Base-by-base conservation (phyloP, 2,888 invertebrate species). In the Diadegma fenestrale region DNA sequence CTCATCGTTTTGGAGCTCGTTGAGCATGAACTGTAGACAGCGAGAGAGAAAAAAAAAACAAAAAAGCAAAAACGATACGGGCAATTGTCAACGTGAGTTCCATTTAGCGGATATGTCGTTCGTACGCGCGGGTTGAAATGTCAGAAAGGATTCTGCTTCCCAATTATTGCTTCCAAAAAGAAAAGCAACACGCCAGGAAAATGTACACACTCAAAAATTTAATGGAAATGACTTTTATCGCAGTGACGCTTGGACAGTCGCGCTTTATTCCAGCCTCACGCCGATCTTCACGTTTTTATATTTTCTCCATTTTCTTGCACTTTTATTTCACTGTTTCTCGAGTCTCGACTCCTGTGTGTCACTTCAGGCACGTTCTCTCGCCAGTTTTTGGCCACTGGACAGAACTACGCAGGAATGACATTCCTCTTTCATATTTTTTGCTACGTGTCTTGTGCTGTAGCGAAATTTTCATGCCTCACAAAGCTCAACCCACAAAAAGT, bases 331-430 rank as follows among this genome's bases (percentile, higher is more conserved):
- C 17, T 22, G 17, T 48, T 69, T 69, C 30, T 30, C n/a, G 30
- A 69, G 45, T 48, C 26, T 69, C n/a, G 48, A 17, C 45, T 69
- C 12, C 30, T 17, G 22, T 17, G 54, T 43, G 26, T 58, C 58
- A 7, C 58, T 41, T 41, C 58, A 41, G 61, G 73, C 73, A 58
- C 43, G 41, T 73, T 14, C 26, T 14, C 26, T 43, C 22, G 30
- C 43, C 22, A 41, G 30, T 54, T n/a, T 45, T 43, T 66, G 66
- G 66, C 43, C 37, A 30, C 54, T 72, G 75, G 82, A 82, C 84
- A 84, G 69, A 77, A 82, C 72, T 61, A 26, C 73, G 58, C 2
- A 10, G 33, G 26, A 61, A 26, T 54, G 73, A 12, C 22, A 45
- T 51, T 66, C 45, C 17, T 26, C 30, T 45, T 54, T 26, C 7